Base-by-base conservation (phyloP, 2,888 invertebrate species). In the Opisthograptis luteolata region DNA sequence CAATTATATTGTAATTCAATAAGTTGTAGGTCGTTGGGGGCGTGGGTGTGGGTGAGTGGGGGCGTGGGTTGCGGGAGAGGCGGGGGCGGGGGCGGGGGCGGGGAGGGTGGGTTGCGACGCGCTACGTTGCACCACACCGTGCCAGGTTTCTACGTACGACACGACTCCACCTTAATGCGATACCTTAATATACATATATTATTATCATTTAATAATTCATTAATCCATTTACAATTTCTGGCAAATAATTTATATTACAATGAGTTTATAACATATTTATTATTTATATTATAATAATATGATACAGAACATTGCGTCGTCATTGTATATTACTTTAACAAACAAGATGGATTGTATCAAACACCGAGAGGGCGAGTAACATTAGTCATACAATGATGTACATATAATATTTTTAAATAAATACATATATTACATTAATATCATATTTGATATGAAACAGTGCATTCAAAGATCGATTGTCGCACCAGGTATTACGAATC, bases 21-120 rank as follows among this genome's bases (percentile, higher is more conserved):
- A 82, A 25, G 84, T 84, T 84, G 79, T 79, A 82, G 79, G 81
- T 79, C 78, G 81, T 81, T 80, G 83, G 77, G 58, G 35, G 44
- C 44, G 20, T 19, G 19, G 40, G 41, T 42, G 22, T 41, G 43
- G 34, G 46, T 51, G 34, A 15, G 25, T 92, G 28, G 92, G 81
- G 9, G 93, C 93, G 48, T 93, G 92, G 30, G 94, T 93, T 80
- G 8, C 93, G 92, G 20, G n/a, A 3, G n/a, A 1, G 94, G 94
- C 28, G 92, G 79, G 49, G 76, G 77, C 24, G 91, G 74, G n/a
- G 94, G 94, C 28, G 92, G 79, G 49, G 76, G 77, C 24, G 91
- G 74, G n/a, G n/a, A n/a, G n/a, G 61, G 20, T 7, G 7, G 20
- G 20, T 20, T 6, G 2, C 91, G 87, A 78, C 27, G 37, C 40